A percentile compares a stretch with the other conserved stretches of the same genome.
Conservation (phyloP, 2,797 vertebrate species). For the Morus bassanus region DNA sequence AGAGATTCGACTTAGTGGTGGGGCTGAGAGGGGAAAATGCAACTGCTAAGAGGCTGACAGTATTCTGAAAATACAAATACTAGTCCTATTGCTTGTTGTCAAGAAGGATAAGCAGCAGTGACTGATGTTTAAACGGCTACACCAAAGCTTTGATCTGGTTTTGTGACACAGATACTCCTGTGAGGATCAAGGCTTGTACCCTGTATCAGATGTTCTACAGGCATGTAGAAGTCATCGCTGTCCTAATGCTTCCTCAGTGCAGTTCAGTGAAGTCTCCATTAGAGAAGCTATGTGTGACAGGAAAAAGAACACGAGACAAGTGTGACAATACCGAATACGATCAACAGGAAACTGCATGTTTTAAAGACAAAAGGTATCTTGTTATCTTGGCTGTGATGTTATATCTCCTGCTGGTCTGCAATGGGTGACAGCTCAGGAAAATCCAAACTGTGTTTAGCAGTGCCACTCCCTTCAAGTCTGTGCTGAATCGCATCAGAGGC, state of each 20-base stretch:
- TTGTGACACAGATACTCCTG: neutral
- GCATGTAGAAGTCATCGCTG: neutral
- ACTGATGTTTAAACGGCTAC: neutral
- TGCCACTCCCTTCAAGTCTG: neutral
- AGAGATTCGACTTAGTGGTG: neutral
- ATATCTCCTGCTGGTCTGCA: neutral
- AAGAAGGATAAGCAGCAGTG: neutral
- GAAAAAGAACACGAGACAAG: neutral
- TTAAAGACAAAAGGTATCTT: neutral
- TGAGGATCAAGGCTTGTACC: neutral
- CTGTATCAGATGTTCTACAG: neutral
- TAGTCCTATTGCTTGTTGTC: neutral
- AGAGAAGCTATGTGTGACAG: neutral
- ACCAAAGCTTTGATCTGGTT: neutral
- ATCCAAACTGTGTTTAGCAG: neutral
- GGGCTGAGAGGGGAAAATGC: neutral
- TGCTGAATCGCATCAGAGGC: constrained; percentile 13
- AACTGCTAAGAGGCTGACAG: neutral
- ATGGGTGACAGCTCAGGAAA: neutral
- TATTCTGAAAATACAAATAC: neutral
- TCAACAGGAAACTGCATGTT: constrained; percentile 24
- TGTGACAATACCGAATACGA: neutral
- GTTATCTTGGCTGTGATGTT: constrained; percentile 33
- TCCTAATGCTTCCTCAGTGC: neutral
- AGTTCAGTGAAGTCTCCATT: neutral